Conservation (phyloP, 1,140 invertebrate species). For the Octopus sinensis region DNA sequence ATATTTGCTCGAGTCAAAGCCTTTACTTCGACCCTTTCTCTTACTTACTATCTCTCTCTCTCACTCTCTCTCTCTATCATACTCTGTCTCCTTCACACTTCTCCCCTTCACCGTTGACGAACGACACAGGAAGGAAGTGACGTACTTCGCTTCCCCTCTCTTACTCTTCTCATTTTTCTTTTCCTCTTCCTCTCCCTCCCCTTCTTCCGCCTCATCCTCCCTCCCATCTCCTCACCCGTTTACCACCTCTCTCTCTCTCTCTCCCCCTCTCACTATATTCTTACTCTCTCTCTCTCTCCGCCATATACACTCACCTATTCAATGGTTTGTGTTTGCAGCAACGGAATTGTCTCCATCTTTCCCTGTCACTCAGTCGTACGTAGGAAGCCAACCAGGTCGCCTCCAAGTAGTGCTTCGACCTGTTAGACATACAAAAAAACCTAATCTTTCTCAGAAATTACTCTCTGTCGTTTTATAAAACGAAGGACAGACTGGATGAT, state of each 20-base stretch:
- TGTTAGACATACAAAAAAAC: too few species aligned
- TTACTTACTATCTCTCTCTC: background rate
- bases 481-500: too few species aligned
- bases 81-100: background rate
- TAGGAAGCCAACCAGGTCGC: too few species aligned
- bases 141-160: background rate
- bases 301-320: too few species aligned
- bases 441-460: too few species aligned
- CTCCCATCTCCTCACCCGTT: background rate
- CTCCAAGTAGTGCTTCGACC: too few species aligned
- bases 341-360: too few species aligned
- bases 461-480: too few species aligned
- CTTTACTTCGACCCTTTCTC: background rate
- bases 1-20: too few species aligned
- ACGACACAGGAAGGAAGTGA: too few species aligned
- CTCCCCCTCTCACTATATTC: background rate
- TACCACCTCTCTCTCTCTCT: background rate
- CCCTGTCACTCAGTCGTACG: too few species aligned
- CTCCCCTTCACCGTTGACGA: background rate
- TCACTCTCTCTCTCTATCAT: background rate
- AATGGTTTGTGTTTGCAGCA: too few species aligned
- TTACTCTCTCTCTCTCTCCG: background rate
- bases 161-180: background rate
- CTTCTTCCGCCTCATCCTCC: background rate
- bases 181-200: background rate